Base-by-base conservation (phyloP, 2,888 invertebrate species). In the Drosophila affinis region DNA sequence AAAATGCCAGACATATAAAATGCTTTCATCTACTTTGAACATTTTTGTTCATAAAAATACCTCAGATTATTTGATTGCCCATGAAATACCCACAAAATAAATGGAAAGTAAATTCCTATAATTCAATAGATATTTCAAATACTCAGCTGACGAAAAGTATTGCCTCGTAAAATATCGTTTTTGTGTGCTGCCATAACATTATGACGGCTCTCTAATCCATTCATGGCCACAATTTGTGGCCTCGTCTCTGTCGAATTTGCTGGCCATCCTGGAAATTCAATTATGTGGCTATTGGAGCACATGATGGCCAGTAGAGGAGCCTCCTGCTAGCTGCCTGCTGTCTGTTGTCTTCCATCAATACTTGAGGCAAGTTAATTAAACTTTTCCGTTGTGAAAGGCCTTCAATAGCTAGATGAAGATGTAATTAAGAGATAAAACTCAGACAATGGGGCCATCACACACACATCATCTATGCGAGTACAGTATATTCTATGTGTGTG, bases 401-500 rank as follows among this genome's bases (percentile, higher is more conserved):
- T 73, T 62, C 61, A 71, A 77, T 70, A 61, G 57, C 45, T 34
- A 81, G 81, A 83, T 86, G 83, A 81, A 81, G 87, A 83, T 78
- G 79, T 81, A 83, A 83, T 83, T 83, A 83, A 81, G 77, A 79
- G 83, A 83, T 83, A 87, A 81, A 84, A 78, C 64, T 61, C 79
- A 78, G 79, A 81, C 87, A 87, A 81, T 79, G 72, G 14, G 57
- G 48, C 21, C 21, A 21, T 3, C 21, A 21, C 62, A 62, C 56
- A 71, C 62, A 57, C 53, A 48, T 60, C 48, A 60, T 64, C 55
- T 49, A 24, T 24, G 5, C 24, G 29, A 29, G 29, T 44, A 5
- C 14, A 18, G 24, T 32, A 14, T 21, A 14, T 45, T 14, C n/a
- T 24, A 27, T 27, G 64, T 52, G 76, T 56, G 61, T 62, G 27